phyloP scores from a whole-genome alignment of 2,888 invertebrate genomes.

The Andrena marginata region DNA sequence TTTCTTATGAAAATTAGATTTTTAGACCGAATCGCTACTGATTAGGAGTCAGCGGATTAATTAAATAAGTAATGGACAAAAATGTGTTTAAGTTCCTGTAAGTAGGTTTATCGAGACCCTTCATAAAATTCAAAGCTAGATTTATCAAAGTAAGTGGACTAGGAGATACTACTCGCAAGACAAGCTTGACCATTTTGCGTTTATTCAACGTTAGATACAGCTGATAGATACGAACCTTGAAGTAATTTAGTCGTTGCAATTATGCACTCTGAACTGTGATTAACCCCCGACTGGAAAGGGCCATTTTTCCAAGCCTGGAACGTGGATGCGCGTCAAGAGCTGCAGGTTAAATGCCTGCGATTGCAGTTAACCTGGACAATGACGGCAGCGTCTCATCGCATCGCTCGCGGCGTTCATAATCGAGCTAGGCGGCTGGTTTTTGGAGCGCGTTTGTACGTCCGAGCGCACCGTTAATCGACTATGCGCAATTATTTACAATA shows the following conservation, averaged over 20 bases:
- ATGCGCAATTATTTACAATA: constrained; percentile 61
- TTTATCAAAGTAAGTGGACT: no score
- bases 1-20: no score
- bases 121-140: no score
- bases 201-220: background rate
- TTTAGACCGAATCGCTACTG: no score
- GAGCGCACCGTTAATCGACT: constrained; percentile 53
- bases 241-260: background rate
- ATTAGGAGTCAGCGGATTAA: no score
- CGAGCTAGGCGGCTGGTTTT: constrained; percentile 41
- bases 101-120: no score
- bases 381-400: constrained; percentile 20
- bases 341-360: constrained; percentile 14
- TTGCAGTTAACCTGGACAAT: constrained; percentile 28
- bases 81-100: no score
- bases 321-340: constrained; percentile 9
- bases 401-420: constrained; percentile 42
- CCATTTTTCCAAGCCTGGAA: background rate
- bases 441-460: constrained; percentile 44
- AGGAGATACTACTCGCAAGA: no score
- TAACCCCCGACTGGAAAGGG: background rate
- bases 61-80: no score
- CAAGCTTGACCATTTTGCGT: no score
- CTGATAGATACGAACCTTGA: no score
- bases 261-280: background rate